These are phyloP conservation scores for Actinostola sp. DNA, from an alignment of 92 coral and sea anemone genomes.

Conservation along the genomic window DNA sequence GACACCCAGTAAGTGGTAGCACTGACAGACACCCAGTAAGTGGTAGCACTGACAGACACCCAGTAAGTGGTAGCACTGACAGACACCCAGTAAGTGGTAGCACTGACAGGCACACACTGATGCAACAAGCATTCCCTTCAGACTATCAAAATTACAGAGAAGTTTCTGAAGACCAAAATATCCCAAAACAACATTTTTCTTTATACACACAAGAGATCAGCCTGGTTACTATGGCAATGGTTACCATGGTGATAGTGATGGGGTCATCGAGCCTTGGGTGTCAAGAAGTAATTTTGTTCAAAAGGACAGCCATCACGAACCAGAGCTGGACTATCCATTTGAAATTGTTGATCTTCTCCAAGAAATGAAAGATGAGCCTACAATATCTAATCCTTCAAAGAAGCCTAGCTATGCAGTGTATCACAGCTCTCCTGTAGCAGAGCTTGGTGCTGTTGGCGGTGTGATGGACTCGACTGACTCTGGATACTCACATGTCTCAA, in stretches of 20 bases:
- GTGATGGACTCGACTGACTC: constrained; percentile 79
- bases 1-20: too few species aligned
- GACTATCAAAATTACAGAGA: not conserved
- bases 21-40: too few species aligned
- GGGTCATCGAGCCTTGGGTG: constrained; percentile 24
- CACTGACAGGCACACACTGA: constrained; percentile 7
- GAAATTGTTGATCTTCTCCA: constrained; percentile 54
- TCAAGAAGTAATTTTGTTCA: constrained; percentile 4
- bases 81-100: constrained; percentile 39
- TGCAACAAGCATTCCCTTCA: too few species aligned
- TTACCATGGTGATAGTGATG: constrained; percentile 5
- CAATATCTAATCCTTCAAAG: not conserved
- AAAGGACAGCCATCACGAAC: not conserved
- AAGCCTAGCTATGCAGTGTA: constrained; percentile 11
- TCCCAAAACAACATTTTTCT: constrained; percentile 21
- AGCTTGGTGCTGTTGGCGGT: constrained; percentile 6
- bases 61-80: not conserved
- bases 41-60: too few species aligned
- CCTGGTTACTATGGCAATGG: constrained; percentile 5
- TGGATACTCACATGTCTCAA: constrained; percentile 75
- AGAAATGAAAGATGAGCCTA: constrained; percentile 41
- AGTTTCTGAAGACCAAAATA: not conserved
- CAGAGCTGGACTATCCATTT: constrained; percentile 24
- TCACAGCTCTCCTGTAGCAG: constrained; percentile 15
- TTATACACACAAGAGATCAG: constrained; percentile 8